phyloP scores from a whole-genome alignment of 2,113 vertebrate species.

The Echinops telfairi region DNA sequence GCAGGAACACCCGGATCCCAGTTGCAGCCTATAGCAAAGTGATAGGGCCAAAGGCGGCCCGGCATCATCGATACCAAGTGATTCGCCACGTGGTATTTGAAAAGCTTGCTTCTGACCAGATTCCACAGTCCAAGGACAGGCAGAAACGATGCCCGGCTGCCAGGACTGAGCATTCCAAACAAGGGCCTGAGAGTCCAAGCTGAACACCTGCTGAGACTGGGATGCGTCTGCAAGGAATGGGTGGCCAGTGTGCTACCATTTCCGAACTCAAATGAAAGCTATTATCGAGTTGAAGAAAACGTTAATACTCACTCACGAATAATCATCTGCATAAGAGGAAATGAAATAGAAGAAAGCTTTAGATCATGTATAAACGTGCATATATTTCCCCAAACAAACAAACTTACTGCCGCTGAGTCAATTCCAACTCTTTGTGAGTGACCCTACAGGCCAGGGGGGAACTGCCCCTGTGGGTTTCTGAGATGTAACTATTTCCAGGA shows the following conservation, averaged over 20 bases:
- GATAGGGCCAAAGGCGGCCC: background rate
- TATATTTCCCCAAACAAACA: no score
- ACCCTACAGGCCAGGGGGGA: no score
- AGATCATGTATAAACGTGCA: background rate
- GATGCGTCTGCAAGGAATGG: background rate
- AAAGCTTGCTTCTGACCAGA: background rate
- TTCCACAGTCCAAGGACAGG: constrained; percentile 16
- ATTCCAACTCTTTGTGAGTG: no score
- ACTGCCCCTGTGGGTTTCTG: no score
- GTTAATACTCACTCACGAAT: background rate
- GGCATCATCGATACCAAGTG: background rate
- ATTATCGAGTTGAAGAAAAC: background rate
- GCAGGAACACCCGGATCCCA: background rate
- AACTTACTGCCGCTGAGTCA: no score
- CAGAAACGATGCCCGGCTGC: background rate
- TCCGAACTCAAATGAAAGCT: background rate
- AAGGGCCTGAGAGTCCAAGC: background rate
- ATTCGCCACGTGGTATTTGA: background rate
- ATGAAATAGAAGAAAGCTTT: background rate
- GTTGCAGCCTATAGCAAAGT: background rate
- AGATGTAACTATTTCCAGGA: no score
- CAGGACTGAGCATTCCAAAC: background rate
- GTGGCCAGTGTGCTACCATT: background rate
- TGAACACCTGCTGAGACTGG: background rate
- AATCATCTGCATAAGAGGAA: background rate